Percentiles rank a stretch among this genome's conserved stretches.
phyloP scores from a whole-genome alignment of 2,113 vertebrate genomes.

The Pangasianodon gigas region DNA sequence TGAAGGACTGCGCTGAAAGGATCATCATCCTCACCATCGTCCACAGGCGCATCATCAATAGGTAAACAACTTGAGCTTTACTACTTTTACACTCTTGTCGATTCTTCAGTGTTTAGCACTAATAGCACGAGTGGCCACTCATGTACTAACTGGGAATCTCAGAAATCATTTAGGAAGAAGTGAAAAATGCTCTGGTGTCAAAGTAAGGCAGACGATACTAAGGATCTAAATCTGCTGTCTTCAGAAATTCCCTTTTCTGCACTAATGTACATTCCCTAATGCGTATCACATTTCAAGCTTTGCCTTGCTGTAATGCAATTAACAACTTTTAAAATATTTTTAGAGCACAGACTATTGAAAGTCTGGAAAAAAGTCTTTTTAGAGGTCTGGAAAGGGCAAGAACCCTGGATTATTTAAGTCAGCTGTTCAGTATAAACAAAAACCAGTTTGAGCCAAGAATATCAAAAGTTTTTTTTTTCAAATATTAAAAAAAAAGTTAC shows the following conservation, averaged over 20 bases:
- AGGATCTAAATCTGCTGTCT: not conserved
- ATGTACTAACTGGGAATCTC: too few relatives aligned
- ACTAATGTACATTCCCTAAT: not conserved
- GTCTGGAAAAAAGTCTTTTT: not conserved
- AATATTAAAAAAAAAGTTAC: not conserved
- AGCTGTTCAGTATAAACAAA: not conserved
- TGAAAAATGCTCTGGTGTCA: too few relatives aligned
- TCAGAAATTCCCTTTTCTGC: not conserved
- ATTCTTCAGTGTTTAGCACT: too few relatives aligned
- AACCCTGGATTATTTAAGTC: not conserved
- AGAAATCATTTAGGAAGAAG: not conserved
- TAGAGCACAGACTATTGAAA: not conserved
- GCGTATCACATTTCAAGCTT: not conserved
- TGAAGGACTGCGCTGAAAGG: slow-evolving; percentile 95
- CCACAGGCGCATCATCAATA: slow-evolving; percentile 94
- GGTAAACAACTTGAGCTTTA: slow-evolving; percentile 65
- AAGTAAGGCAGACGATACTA: not conserved
- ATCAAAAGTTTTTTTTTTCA: not conserved
- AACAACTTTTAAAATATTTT: not conserved
- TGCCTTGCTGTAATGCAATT: not conserved
- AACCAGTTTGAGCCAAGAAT: not conserved
- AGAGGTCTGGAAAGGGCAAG: not conserved
- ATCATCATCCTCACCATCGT: slow-evolving; percentile 97
- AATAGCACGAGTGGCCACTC: too few relatives aligned
- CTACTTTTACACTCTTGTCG: not conserved